Evolutionary conservation across 2,888 invertebrate genomes (phyloP).

Genomic region (Mallateleia sp.): DNA sequence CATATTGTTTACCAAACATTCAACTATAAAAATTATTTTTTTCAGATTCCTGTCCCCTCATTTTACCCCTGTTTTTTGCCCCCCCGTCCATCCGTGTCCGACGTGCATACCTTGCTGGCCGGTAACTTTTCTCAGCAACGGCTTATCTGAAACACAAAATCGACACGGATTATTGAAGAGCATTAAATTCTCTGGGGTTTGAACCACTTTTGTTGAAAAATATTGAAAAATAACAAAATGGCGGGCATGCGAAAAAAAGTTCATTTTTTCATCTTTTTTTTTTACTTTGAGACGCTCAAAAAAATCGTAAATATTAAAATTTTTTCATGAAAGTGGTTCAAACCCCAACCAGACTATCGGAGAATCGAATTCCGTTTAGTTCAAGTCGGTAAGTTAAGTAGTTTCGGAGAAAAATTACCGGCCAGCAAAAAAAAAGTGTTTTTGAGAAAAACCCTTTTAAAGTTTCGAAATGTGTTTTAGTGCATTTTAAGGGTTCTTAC

Average conservation of each 20-base stretch:
- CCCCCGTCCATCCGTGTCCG: slow-evolving; percentile 3
- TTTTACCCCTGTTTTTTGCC: no score
- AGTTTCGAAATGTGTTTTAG: slow-evolving; percentile 20
- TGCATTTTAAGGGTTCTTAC: slow-evolving; percentile 23
- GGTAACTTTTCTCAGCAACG: slow-evolving; percentile 21
- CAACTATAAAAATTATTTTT: no score
- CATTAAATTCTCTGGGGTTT: slow-evolving; percentile 20
- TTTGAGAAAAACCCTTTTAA: slow-evolving; percentile 35
- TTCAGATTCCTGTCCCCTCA: no score
- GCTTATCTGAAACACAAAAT: slow-evolving; percentile 34
- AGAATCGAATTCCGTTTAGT: neutral
- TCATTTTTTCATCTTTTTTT: slow-evolving; percentile 4
- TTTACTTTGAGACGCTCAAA: slow-evolving; percentile 1
- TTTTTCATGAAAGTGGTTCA: slow-evolving; percentile 13
- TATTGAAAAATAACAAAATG: slow-evolving; percentile 55
- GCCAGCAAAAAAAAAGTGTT: slow-evolving; percentile 19
- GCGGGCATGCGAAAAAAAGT: slow-evolving; percentile 48
- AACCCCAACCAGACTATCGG: slow-evolving; percentile 8
- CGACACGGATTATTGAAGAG: neutral
- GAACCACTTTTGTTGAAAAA: slow-evolving; percentile 24
- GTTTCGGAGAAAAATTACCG: slow-evolving; percentile 41
- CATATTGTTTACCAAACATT: no score
- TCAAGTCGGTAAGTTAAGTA: slow-evolving; percentile 18
- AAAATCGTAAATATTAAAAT: slow-evolving; percentile 21
- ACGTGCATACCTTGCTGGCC: slow-evolving; percentile 21